Conservation (phyloP, 2,113 vertebrate genomes). For the Ciconia boyciana region DNA sequence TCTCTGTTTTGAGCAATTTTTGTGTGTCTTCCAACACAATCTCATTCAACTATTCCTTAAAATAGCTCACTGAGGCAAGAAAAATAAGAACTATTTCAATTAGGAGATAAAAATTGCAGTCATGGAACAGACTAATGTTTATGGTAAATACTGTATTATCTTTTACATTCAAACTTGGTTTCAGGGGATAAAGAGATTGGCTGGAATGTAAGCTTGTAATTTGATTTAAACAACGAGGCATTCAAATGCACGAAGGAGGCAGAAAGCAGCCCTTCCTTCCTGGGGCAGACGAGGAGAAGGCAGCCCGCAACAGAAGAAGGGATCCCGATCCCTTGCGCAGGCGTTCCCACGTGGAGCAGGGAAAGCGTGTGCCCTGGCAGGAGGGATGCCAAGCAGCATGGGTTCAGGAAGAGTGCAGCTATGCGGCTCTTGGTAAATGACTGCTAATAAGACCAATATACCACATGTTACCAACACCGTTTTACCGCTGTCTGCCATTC, state of each 20-base stretch:
- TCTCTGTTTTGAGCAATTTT: not conserved
- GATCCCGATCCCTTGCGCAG: not conserved
- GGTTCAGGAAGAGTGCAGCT: not conserved
- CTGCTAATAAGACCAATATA: not conserved
- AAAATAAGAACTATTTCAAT: not conserved
- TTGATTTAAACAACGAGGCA: not conserved
- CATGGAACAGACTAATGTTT: not conserved
- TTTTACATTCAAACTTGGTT: not conserved
- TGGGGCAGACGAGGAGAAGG: not conserved
- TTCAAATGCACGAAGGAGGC: not conserved
- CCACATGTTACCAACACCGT: not conserved
- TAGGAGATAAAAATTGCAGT: not conserved
- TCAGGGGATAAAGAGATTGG: not conserved
- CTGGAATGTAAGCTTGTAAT: not conserved
- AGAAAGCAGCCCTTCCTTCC: not conserved
- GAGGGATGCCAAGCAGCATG: rapidly evolving
- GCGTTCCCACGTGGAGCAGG: not conserved
- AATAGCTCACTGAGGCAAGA: not conserved
- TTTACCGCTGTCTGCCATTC: not conserved
- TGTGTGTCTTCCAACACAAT: not conserved
- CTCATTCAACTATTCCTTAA: not conserved
- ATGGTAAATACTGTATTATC: not conserved
- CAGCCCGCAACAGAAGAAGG: not conserved
- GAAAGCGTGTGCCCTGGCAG: not conserved
- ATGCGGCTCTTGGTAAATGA: rapidly evolving